Evolutionary conservation across 2,113 vertebrate species (phyloP), one percentile per base, ranked within the genome.

Genomic region (Dipodomys ordii): DNA sequence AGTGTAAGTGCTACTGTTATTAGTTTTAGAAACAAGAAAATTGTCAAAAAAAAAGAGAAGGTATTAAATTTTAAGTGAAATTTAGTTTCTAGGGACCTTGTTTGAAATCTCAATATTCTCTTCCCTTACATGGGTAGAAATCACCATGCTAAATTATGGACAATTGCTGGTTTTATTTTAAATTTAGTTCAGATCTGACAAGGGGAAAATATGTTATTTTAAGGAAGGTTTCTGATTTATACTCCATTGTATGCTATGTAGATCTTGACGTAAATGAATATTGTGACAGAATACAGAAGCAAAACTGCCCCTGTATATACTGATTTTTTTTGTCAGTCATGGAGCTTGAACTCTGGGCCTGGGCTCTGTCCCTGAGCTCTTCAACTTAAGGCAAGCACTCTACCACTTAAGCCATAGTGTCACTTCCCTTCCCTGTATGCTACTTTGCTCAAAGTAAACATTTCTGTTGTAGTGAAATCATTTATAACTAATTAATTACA

Each of bases 401-500:
- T 39, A 39, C 39, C 39, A 39, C 39, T 39, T 39, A 5, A 39
- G 39, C 39, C 39, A 39, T 39, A 39, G 39, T 39, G 39, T 39
- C 39, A 39, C 39, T 39, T 39, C 39, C 5, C 32, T 10, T 82
- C 71, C 23, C 77, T 87, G 20, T 62, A 44, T 57, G 87, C 82
- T 77, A 81, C 60, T 83, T 35, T 83, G 27, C 46, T 82, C 32
- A 94, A 87, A 88, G 69, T 82, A 95, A 81, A 77, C 46, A 91
- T 86, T 81, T 65, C 57, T 81, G 90, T 94, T 91, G 79, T 32
- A 85, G 64, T 19, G 27, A 23, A 92, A 30, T 53, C 60, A 92
- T 93, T 94, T 46, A 90, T 94, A 90, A 92, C 69, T 78, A 39
- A 92, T 87, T 87, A 87, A 87, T 90, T 76, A 27, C 30, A 93